These are phyloP conservation scores for Oncopodura yosiiana DNA, from an alignment of 1,140 invertebrate genomes.

Conservation along the genomic window DNA sequence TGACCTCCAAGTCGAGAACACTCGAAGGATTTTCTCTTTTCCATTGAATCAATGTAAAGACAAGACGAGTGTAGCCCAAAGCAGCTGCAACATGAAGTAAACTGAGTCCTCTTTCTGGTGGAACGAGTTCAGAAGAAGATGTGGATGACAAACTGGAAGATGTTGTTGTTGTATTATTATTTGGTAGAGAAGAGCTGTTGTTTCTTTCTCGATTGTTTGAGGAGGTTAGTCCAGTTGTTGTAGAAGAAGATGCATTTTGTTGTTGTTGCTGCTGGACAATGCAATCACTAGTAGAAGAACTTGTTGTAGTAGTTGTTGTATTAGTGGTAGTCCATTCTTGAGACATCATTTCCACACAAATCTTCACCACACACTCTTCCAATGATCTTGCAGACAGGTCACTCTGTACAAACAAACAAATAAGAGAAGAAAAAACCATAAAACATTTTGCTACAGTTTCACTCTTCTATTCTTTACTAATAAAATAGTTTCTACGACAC, in stretches of 20 bases:
- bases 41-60: slow-evolving; percentile 75
- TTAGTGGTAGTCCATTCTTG: slow-evolving; percentile 21
- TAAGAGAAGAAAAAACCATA: neutral
- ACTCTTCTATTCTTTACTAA: no score
- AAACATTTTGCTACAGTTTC: no score
- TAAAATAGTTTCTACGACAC: no score
- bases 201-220: no score
- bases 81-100: slow-evolving; percentile 78
- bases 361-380: slow-evolving; percentile 33
- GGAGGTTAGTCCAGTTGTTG: no score
- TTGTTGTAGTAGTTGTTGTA: neutral
- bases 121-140: slow-evolving; percentile 35
- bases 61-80: slow-evolving; percentile 38
- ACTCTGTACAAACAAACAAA: slow-evolving; percentile 22
- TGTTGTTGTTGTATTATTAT: neutral
- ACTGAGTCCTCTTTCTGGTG: slow-evolving; percentile 59
- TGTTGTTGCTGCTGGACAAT: no score
- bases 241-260: no score
- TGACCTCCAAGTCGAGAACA: slow-evolving; percentile 78
- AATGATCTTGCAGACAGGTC: slow-evolving; percentile 28
- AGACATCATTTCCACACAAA: slow-evolving; percentile 34
- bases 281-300: no score
- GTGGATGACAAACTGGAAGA: neutral
- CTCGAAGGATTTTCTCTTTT: slow-evolving; percentile 74
- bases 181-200: neutral